Evolutionary conservation across 2,888 invertebrate species (phyloP).

Genomic region (Yponomeuta sedellus): DNA sequence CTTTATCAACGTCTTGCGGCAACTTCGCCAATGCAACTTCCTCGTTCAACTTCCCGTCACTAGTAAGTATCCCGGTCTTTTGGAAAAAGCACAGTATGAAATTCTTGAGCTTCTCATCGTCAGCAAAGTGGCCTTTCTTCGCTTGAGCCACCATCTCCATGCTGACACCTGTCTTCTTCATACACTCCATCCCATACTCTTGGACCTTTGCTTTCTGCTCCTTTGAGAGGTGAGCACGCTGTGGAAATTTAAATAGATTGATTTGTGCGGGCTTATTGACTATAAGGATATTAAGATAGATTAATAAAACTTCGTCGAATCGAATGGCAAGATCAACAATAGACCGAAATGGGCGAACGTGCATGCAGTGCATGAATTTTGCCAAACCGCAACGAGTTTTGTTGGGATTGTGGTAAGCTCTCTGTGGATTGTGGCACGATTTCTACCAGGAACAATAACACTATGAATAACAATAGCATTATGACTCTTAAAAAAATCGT

Average conservation of each 20-base stretch:
- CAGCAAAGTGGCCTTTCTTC: conserved; percentile 53
- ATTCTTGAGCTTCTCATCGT: conserved; percentile 60
- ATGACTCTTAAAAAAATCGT: too few relatives aligned
- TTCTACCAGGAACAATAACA: too few relatives aligned
- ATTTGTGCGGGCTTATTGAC: too few relatives aligned
- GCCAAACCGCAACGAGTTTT: too few relatives aligned
- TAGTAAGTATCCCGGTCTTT: conserved; percentile 48
- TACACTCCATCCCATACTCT: conserved; percentile 41
- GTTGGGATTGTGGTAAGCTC: too few relatives aligned
- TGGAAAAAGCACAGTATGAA: conserved; percentile 66
- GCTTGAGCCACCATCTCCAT: conserved; percentile 46
- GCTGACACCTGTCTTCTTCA: conserved; percentile 51
- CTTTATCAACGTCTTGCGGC: conserved; percentile 50
- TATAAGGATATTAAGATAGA: too few relatives aligned
- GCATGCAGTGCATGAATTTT: too few relatives aligned
- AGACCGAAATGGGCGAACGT: too few relatives aligned
- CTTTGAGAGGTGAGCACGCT: conserved; percentile 45
- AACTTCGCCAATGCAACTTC: conserved; percentile 56
- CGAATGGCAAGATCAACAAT: too few relatives aligned
- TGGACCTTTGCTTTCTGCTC: conserved; percentile 46
- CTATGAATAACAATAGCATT: too few relatives aligned
- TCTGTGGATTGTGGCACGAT: too few relatives aligned
- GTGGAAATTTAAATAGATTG: conserved; percentile 18
- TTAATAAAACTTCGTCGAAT: too few relatives aligned
- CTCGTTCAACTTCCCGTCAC: conserved; percentile 55